Percentiles rank a stretch among this genome's conserved stretches.
Evolutionary conservation across 2,888 invertebrate genomes (phyloP).

Genomic region (Syrphus vitripennis): DNA sequence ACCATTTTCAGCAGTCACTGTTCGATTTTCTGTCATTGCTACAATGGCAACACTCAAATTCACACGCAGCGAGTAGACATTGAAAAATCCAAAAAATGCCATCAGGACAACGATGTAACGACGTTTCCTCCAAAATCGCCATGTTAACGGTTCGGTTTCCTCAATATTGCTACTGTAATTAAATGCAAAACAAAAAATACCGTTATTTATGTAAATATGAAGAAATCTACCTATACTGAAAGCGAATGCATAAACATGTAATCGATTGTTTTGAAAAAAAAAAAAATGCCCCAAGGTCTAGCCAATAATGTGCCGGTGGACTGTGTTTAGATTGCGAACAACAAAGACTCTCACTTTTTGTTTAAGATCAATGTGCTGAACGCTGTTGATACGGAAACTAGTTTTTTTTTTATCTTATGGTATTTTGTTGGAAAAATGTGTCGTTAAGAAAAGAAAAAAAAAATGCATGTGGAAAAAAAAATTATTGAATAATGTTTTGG

Average conservation of each 20-base stretch:
- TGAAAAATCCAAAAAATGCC: slow-evolving; percentile 93
- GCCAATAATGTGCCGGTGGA: not conserved
- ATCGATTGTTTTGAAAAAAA: slow-evolving; percentile 13
- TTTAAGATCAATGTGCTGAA: slow-evolving; percentile 51
- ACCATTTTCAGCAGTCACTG: slow-evolving; percentile 85
- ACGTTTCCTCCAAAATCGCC: slow-evolving; percentile 89
- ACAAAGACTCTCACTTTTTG: slow-evolving; percentile 60
- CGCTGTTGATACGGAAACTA: slow-evolving; percentile 14
- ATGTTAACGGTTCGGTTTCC: slow-evolving; percentile 81
- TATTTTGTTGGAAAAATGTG: slow-evolving; percentile 7
- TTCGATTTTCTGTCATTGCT: slow-evolving; percentile 91
- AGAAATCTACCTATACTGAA: slow-evolving; percentile 46
- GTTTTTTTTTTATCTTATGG: slow-evolving; percentile 5
- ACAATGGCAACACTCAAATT: slow-evolving; percentile 96
- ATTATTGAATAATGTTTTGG: slow-evolving; percentile 2
- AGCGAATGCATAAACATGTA: slow-evolving; percentile 37
- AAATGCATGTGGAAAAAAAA: slow-evolving; percentile 21
- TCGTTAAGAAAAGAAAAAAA: slow-evolving; percentile 22
- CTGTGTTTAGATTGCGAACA: not conserved
- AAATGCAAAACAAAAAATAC: not conserved
- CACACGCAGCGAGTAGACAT: slow-evolving; percentile 91
- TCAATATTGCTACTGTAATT: slow-evolving; percentile 74
- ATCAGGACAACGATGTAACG: slow-evolving; percentile 88
- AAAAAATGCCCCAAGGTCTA: slow-evolving; percentile 45
- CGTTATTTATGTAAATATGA: not conserved